Percentiles rank a stretch among this genome's conserved stretches.
phyloP scores from a whole-genome alignment of 1,140 invertebrate species.

The Sarcophaga peregrina region DNA sequence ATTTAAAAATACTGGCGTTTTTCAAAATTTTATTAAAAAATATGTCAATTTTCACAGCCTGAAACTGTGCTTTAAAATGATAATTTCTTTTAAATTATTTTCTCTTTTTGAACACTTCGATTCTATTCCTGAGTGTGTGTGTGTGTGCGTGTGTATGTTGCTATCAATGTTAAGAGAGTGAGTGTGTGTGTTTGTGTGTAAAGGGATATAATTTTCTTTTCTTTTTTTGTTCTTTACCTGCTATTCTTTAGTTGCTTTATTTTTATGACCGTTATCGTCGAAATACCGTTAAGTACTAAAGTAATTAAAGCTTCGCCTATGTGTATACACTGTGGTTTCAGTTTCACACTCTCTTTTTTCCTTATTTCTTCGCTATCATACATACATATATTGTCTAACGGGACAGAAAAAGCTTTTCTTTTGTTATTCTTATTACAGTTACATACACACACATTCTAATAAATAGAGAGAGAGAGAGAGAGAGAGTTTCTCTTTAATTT shows the following conservation, averaged over 20 bases:
- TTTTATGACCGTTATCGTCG: slow-evolving; percentile 38
- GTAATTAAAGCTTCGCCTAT: slow-evolving; percentile 1
- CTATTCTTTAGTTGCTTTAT: neutral
- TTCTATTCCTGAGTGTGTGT: too few relatives aligned
- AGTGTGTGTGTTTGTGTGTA: slow-evolving; percentile 6
- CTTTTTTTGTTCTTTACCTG: slow-evolving; percentile 1
- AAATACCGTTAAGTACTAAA: slow-evolving; percentile 44
- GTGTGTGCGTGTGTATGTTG: neutral
- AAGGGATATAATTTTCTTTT: neutral
- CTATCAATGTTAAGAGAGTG: too few relatives aligned
- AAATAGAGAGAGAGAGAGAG: neutral
- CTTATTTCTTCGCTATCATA: too few relatives aligned
- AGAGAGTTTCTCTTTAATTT: neutral
- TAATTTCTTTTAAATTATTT: too few relatives aligned
- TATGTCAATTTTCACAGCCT: too few relatives aligned
- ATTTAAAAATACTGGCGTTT: too few relatives aligned
- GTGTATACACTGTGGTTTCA: neutral
- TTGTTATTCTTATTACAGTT: neutral
- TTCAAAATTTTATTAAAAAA: too few relatives aligned
- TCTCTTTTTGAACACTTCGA: too few relatives aligned
- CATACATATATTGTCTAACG: too few relatives aligned
- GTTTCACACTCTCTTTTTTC: neutral
- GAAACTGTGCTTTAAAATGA: too few relatives aligned
- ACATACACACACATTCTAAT: too few relatives aligned
- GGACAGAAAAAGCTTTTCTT: neutral